Evolutionary conservation across 2,113 vertebrate genomes (phyloP).

Genomic region (Tapirus terrestris): DNA sequence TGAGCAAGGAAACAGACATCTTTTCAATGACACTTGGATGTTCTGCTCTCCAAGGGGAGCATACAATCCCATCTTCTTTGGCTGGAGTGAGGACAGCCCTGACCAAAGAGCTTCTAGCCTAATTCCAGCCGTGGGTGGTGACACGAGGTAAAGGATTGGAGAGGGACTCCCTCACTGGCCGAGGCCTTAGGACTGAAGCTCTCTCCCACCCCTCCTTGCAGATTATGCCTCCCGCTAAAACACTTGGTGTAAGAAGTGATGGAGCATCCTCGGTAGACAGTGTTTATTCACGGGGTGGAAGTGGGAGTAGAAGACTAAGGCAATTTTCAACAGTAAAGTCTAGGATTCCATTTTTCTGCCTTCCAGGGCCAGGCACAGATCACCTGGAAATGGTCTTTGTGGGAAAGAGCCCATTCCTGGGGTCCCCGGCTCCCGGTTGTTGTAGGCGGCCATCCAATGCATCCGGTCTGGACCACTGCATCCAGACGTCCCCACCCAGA

Average conservation of each 20-base stretch:
- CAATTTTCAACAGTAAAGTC: background rate
- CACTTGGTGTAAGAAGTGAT: background rate
- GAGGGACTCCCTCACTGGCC: background rate
- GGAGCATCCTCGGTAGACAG: background rate
- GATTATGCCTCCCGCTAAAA: background rate
- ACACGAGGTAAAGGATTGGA: background rate
- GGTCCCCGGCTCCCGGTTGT: background rate
- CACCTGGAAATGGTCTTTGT: background rate
- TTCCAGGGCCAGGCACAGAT: background rate
- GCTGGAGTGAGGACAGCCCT: background rate
- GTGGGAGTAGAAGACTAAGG: background rate
- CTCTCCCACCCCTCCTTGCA: background rate
- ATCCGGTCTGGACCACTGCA: background rate
- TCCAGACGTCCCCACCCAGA: background rate
- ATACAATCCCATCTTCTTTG: background rate
- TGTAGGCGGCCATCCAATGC: background rate
- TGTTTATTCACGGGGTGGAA: background rate
- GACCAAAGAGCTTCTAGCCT: background rate
- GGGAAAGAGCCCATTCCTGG: background rate
- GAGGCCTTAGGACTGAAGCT: background rate
- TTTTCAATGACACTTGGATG: background rate
- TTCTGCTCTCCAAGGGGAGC: background rate
- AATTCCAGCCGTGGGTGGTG: background rate
- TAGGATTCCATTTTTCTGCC: background rate
- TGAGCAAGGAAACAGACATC: background rate